Evolutionary conservation across 2,113 vertebrate species (phyloP).

Genomic region (Equus quagga): DNA sequence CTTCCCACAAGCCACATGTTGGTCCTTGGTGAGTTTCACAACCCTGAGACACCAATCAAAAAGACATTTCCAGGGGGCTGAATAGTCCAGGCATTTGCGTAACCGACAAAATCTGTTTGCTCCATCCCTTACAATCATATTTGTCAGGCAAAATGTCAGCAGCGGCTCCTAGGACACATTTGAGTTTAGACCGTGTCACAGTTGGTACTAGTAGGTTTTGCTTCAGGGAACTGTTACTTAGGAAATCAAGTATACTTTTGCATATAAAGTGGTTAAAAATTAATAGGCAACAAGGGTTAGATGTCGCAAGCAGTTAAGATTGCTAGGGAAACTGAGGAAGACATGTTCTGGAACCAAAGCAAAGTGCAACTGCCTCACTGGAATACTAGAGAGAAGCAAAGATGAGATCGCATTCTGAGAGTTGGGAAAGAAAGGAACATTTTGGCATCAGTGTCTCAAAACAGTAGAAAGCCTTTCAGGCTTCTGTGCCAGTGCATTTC

Average conservation of each 20-base stretch:
- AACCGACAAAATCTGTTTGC: conserved; percentile 40
- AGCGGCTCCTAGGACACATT: conserved; percentile 39
- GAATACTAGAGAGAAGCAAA: conserved; percentile 14
- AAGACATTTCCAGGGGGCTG: not conserved
- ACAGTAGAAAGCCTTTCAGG: not conserved
- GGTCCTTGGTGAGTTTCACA: not conserved
- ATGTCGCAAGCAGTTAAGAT: not conserved
- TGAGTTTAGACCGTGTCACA: conserved; percentile 43
- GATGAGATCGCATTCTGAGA: not conserved
- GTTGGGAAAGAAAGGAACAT: not conserved
- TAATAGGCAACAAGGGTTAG: not conserved
- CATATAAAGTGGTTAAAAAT: conserved; percentile 45
- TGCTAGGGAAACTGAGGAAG: not conserved
- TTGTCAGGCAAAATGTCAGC: conserved; percentile 22
- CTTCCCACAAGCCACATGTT: not conserved
- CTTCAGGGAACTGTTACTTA: not conserved
- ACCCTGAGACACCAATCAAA: not conserved
- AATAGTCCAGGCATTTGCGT: conserved; percentile 25
- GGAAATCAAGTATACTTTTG: conserved; percentile 27
- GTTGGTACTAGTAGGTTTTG: conserved; percentile 22
- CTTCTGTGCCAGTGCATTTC: not conserved
- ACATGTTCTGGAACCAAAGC: not conserved
- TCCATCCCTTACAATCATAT: not conserved
- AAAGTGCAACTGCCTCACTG: not conserved
- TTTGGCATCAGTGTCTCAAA: conserved; percentile 9